Percentiles rank a stretch among this genome's conserved stretches.
These are phyloP conservation scores for Aurelia aurita DNA, from an alignment of 30 jellyfish, hydroid and myxozoan genomes.

Conservation along the genomic window DNA sequence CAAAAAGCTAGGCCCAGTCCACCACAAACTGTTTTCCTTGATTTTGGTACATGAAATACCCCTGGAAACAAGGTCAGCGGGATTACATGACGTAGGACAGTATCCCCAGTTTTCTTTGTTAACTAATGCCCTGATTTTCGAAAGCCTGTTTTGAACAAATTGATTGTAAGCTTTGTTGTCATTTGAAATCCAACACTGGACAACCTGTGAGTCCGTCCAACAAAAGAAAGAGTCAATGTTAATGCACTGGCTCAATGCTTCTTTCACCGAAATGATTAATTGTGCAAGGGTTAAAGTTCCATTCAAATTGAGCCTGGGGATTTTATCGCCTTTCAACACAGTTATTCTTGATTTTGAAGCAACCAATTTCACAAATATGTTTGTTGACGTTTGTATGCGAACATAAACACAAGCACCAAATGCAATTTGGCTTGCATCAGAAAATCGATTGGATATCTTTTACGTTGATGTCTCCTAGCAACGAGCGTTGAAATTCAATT, in stretches of 20 bases:
- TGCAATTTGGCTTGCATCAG: too few species aligned
- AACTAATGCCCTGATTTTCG: not conserved
- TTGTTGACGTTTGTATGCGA: too few species aligned
- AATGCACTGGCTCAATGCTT: not conserved
- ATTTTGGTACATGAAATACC: not conserved
- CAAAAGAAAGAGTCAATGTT: not conserved
- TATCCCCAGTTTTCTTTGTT: not conserved
- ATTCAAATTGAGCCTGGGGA: slow-evolving; percentile 15
- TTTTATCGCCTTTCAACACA: slow-evolving; percentile 7
- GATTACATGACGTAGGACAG: not conserved
- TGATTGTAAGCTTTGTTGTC: not conserved
- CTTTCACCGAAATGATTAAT: not conserved
- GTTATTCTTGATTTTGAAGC: too few species aligned
- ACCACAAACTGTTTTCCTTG: not conserved
- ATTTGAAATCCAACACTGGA: slow-evolving; percentile 1
- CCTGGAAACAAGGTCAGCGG: slow-evolving; percentile 13
- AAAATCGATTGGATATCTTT: too few species aligned
- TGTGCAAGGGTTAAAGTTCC: slow-evolving; percentile 13
- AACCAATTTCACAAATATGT: too few species aligned
- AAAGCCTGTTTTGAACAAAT: not conserved
- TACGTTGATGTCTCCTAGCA: not conserved
- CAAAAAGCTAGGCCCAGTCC: slow-evolving; percentile 29
- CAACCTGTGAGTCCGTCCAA: slow-evolving; percentile 30
- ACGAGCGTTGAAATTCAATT: not conserved
- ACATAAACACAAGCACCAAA: too few species aligned